A percentile compares a stretch with the other conserved stretches of the same genome.
phyloP scores from a whole-genome alignment of 2,888 invertebrate genomes.

The Notodonta dromedarius region DNA sequence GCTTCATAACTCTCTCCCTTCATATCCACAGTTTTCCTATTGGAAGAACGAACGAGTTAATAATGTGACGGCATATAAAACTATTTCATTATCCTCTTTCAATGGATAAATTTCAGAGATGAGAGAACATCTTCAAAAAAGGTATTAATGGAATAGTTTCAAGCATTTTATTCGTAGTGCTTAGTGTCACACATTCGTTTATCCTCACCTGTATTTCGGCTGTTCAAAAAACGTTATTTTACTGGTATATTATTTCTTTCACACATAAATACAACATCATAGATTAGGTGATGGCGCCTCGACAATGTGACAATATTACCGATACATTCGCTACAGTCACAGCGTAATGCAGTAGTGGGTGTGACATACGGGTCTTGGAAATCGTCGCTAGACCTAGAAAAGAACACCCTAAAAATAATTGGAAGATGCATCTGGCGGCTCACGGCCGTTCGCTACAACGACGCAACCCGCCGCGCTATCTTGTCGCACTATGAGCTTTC shows the following conservation, averaged over 20 bases:
- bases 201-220: conserved; percentile 82
- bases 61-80: conserved; percentile 38
- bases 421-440: conserved; percentile 55
- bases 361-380: conserved; percentile 68
- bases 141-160: conserved; percentile 50
- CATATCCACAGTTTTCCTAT: conserved; percentile 91
- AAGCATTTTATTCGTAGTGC: conserved; percentile 62
- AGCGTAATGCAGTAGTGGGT: conserved; percentile 61
- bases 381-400: conserved; percentile 79
- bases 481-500: conserved; percentile 60
- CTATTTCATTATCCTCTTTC: conserved; percentile 50
- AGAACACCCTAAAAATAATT: conserved; percentile 81
- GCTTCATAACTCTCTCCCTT: conserved; percentile 91
- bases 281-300: conserved; percentile 77
- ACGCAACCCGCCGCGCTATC: conserved; percentile 50
- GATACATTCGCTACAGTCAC: conserved; percentile 74
- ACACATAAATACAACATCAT: conserved; percentile 80
- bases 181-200: conserved; percentile 75
- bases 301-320: conserved; percentile 80
- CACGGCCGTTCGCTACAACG: conserved; percentile 49
- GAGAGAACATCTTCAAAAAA: conserved; percentile 53
- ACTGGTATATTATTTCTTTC: conserved; percentile 78
- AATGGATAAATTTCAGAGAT: conserved; percentile 53
- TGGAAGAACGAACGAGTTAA: conserved; percentile 50
- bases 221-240: conserved; percentile 83